A percentile compares a stretch with the other conserved stretches of the same genome.
These are phyloP conservation scores for Andrena flavipes DNA, from an alignment of 2,888 invertebrate genomes.

Conservation along the genomic window DNA sequence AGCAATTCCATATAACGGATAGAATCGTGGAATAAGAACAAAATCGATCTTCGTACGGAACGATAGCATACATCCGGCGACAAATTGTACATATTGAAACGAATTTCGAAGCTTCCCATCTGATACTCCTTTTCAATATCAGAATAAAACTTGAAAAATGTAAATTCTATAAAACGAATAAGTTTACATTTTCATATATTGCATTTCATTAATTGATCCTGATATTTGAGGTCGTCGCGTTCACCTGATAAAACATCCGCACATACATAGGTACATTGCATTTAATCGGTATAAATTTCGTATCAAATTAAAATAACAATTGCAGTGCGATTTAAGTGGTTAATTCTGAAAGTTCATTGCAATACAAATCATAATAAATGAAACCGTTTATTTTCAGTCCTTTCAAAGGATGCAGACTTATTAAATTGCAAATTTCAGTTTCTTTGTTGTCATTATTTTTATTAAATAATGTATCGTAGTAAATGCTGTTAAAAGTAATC, in stretches of 20 bases:
- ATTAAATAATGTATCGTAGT: not conserved
- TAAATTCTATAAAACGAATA: constrained; percentile 16
- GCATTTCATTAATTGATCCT: not conserved
- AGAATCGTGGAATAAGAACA: constrained; percentile 62
- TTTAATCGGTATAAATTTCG: too few species aligned
- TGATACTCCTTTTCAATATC: constrained; percentile 22
- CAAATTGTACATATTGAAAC: constrained; percentile 65
- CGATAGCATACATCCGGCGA: constrained; percentile 55
- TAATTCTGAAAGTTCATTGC: too few species aligned
- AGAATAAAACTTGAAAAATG: constrained; percentile 15
- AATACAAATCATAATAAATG: not conserved
- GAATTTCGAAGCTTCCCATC: constrained; percentile 55
- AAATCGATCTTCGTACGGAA: constrained; percentile 55
- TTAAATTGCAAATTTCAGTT: too few species aligned
- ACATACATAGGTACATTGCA: too few species aligned
- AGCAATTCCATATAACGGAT: constrained; percentile 62
- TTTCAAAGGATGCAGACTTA: too few species aligned
- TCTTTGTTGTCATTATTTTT: not conserved
- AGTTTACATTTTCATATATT: not conserved
- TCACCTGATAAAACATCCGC: too few species aligned
- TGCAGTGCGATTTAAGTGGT: too few species aligned
- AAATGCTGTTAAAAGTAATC: not conserved
- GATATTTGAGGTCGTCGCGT: too few species aligned
- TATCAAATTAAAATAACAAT: too few species aligned
- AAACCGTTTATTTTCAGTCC: not conserved